These are phyloP conservation scores for Electrona antarctica DNA, from an alignment of 2,113 vertebrate species.

Conservation along the genomic window DNA sequence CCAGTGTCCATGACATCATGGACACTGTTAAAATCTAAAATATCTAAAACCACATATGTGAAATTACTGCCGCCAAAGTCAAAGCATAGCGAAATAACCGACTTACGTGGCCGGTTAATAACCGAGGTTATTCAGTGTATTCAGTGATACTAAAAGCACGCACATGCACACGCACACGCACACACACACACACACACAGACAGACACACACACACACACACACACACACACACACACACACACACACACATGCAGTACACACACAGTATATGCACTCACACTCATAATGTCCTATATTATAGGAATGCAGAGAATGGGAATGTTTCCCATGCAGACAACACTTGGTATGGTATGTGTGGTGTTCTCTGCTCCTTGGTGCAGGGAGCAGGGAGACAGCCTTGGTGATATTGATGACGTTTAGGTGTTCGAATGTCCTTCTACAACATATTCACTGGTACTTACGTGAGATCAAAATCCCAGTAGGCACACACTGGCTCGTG, in stretches of 20 bases:
- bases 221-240: background rate
- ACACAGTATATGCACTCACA: too few species aligned
- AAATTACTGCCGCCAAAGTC: too few species aligned
- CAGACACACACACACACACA: conserved; percentile 11
- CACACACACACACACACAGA: too few species aligned
- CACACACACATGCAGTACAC: too few species aligned
- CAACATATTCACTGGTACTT: conserved; percentile 30
- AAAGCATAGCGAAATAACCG: too few species aligned
- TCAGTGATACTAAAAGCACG: too few species aligned
- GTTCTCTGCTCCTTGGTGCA: background rate
- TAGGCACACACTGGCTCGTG: conserved; percentile 87
- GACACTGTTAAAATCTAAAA: too few species aligned
- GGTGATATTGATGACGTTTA: background rate
- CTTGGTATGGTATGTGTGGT: background rate
- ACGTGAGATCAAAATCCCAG: conserved; percentile 86
- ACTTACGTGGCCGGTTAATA: too few species aligned
- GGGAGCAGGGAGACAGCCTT: conserved; percentile 3
- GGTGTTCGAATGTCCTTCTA: background rate
- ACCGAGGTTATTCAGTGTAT: too few species aligned
- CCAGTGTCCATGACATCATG: too few species aligned
- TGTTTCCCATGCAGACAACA: background rate
- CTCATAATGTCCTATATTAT: too few species aligned
- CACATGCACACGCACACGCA: conserved; percentile 6
- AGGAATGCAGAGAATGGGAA: conserved; percentile 25
- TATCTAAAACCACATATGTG: too few species aligned